Evolutionary conservation across 2,113 vertebrate species (phyloP), one percentile per base, ranked within the genome.

Genomic region (Chaetodon trifascialis): DNA sequence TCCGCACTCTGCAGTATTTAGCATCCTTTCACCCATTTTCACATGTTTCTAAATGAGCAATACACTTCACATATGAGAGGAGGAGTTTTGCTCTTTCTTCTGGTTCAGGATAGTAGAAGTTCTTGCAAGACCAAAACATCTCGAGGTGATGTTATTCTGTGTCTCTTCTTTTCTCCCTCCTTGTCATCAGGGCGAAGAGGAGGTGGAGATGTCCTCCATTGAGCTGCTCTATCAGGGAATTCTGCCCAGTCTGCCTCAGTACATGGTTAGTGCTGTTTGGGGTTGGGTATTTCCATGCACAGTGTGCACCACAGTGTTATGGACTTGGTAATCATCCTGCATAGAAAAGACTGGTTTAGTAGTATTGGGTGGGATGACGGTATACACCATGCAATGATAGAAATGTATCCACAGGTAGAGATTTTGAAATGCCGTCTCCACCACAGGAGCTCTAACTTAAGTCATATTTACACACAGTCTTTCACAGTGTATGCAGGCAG

Each of bases 171-270:
- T 67, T 16, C 14, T 52, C 10, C 46, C 30, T 85, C 7, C 21
- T 93, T 15, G 73, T 83, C 2, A 2, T 85, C 83, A 99, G 98
- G 98, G 98, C 34, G 98, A 99, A 93, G 98, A 99, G 77, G 97
- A 98, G 38, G 96, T 99, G 67, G 97, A 99, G 59, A 95, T 98
- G 93, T 96, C 96, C 19, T 94, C 97, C 52, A 96, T 95, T 0
- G 98, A 99, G 94, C 95, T 98, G 76, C 95, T 99, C 40, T 99
- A 99, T 91, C 98, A 99, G 92, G 98, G 98, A 77, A 96, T 99
- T 59, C 96, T 99, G 47, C 98, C 98, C 74, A 99, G 97, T 89
- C 95, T 99, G 92, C 98, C 98, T 4, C 98, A 99, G 84, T 99
- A 99, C 85, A 99, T 99, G 98, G 98, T 99, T 68, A 96, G 96